Conservation (phyloP, 2,888 invertebrate species). For the Leucania comma region DNA sequence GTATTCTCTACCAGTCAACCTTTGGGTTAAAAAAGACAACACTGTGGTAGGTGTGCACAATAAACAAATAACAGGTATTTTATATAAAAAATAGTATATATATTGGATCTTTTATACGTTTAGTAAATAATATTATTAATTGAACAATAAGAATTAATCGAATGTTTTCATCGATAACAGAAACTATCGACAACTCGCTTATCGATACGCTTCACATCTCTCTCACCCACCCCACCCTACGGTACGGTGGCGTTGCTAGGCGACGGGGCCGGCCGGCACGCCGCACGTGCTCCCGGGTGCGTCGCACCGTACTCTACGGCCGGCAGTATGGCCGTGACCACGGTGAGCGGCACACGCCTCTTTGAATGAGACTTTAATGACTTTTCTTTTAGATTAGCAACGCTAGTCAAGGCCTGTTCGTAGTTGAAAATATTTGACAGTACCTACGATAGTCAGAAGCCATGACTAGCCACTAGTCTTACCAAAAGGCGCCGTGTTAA, state of each 20-base stretch:
- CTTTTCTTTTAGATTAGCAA: background rate
- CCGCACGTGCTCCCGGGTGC: constrained; percentile 55
- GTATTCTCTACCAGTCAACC: no score
- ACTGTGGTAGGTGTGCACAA: no score
- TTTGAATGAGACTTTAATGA: background rate
- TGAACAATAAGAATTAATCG: constrained; percentile 1
- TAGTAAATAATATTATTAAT: no score
- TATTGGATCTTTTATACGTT: no score
- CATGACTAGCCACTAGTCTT: background rate
- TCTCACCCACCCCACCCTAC: constrained; percentile 53
- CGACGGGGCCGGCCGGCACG: constrained; percentile 72
- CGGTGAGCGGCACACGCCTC: constrained; percentile 12
- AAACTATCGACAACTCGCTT: constrained; percentile 60
- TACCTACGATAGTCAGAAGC: background rate
- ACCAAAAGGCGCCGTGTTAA: background rate
- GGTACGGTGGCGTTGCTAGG: constrained; percentile 74
- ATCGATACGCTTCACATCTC: constrained; percentile 67
- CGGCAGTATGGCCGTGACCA: constrained; percentile 55
- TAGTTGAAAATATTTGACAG: no score
- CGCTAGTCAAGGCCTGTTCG: no score
- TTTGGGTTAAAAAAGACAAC: no score
- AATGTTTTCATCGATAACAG: constrained; percentile 60
- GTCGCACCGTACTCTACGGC: constrained; percentile 32
- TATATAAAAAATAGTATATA: no score
- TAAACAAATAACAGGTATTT: no score